Base-by-base conservation (phyloP, 2,113 vertebrate species). In the Thermophis baileyi region DNA sequence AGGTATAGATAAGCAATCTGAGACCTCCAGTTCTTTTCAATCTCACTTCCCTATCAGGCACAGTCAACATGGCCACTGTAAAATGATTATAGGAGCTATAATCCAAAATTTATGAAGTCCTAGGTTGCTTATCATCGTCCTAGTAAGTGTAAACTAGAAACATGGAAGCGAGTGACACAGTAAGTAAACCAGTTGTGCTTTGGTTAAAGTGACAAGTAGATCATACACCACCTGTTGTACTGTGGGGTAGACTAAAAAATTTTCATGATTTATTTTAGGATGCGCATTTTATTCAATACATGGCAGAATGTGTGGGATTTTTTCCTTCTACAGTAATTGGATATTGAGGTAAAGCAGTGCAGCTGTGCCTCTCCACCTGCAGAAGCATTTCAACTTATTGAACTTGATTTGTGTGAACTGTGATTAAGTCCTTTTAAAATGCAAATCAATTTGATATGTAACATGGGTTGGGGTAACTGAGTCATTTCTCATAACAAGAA, bases 181-280 rank as follows among this genome's bases (percentile, higher is more conserved):
- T 94, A 93, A 0, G 24, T 91, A 92, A 95, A 88, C 22, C 53
- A 30, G 11, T 27, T 50, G 25, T 35, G 25, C 44, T 11, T 20
- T 57, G 54, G 60, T 47, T 3, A 54, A 35, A 27, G 6, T 24
- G 47, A 86, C 22, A 69, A 35, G n/a, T 30, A 35, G 30, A 35
- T 96, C 94, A 93, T 95, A 93, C 93, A 95, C 94, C 94, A 95
- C 93, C 93, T 91, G 3, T 91, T 95, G 92, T 97, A 94, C 93
- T 96, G 94, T 54, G 20, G 94, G 90, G 92, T 93, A 95, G 95
- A 94, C 5, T 92, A 94, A 85, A 50, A 35, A 20, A 90, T 94
- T 95, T 49, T 86, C 44, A 53, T 89, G 11, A 35, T 53, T 49
- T 93, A 69, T n/a, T 88, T 94, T 95, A 90, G 0, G 4, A 0